A percentile compares a stretch with the other conserved stretches of the same genome.
phyloP scores from a whole-genome alignment of 2,113 vertebrate species.

The Micronisus gabar region DNA sequence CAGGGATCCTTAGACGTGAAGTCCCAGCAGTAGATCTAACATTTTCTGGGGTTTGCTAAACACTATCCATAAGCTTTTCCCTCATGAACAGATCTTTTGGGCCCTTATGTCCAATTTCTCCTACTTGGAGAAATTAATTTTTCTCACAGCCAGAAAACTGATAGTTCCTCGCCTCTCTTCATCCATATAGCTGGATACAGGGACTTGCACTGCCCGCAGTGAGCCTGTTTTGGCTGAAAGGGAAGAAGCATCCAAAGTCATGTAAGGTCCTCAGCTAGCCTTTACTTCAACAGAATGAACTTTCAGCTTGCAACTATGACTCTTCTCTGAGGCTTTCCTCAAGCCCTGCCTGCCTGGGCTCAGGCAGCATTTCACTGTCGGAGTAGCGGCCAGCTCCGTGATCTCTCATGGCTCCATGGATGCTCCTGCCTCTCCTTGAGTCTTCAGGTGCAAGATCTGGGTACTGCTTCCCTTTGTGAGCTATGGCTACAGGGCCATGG shows the following conservation, averaged over 20 bases:
- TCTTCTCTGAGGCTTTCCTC: not conserved
- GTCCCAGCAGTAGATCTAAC: not conserved
- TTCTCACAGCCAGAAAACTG: not conserved
- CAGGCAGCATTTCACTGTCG: not conserved
- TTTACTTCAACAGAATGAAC: not conserved
- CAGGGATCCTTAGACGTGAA: not conserved
- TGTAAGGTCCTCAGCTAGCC: not conserved
- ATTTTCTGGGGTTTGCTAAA: not conserved
- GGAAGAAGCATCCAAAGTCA: not conserved
- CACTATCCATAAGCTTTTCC: not conserved
- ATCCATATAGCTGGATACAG: rapidly evolving
- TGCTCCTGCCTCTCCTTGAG: not conserved
- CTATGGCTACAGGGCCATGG: not conserved
- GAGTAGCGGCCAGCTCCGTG: not conserved
- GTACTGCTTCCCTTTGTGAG: not conserved
- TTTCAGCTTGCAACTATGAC: not conserved
- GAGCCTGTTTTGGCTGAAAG: not conserved
- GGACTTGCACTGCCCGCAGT: not conserved
- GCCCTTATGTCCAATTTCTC: not conserved
- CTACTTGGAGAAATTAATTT: not conserved
- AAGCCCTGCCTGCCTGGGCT: not conserved
- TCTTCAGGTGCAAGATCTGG: not conserved
- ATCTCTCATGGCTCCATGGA: not conserved
- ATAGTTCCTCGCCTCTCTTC: not conserved
- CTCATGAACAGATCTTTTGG: not conserved